A percentile compares a stretch with the other conserved stretches of the same genome.
Conservation (phyloP, 2,113 vertebrate genomes). For the Prietella phreatophila region DNA sequence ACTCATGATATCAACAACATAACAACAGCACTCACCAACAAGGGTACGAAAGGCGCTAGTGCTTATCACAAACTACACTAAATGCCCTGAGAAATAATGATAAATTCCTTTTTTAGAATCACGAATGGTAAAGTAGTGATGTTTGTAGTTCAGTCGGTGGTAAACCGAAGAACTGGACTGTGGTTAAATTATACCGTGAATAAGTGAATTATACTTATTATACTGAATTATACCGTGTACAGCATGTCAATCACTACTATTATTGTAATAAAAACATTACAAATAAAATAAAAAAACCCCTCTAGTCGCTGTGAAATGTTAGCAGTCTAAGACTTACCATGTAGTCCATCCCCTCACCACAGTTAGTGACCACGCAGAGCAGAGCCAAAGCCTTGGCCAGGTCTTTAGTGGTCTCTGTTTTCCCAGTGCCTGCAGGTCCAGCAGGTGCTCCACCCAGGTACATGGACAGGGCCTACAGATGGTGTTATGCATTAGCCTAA, state of each 20-base stretch:
- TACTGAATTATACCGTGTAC: neutral
- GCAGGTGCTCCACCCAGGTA: constrained; percentile 91
- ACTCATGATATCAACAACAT: too few species aligned
- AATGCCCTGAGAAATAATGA: too few species aligned
- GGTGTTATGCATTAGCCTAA: neutral
- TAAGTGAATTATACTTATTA: too few species aligned
- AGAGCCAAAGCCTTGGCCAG: constrained; percentile 93
- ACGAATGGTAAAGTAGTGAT: too few species aligned
- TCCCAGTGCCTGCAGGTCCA: constrained; percentile 95
- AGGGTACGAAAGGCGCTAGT: too few species aligned
- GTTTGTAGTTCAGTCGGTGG: too few species aligned
- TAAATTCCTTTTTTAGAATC: too few species aligned
- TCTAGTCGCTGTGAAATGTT: too few species aligned
- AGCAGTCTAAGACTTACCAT: constrained; percentile 74
- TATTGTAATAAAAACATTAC: neutral
- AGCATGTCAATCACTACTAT: neutral
- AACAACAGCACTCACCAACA: too few species aligned
- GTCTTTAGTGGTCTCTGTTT: constrained; percentile 96
- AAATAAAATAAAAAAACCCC: neutral
- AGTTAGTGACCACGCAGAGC: constrained; percentile 96
- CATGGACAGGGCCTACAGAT: constrained; percentile 90
- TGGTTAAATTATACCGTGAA: too few species aligned
- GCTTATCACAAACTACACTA: too few species aligned
- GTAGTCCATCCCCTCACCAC: constrained; percentile 97
- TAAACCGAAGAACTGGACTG: too few species aligned